Evolutionary conservation across 2,888 invertebrate genomes (phyloP), one percentile per base, ranked within the genome.

Genomic region (Aphidoletes aphidimyza): DNA sequence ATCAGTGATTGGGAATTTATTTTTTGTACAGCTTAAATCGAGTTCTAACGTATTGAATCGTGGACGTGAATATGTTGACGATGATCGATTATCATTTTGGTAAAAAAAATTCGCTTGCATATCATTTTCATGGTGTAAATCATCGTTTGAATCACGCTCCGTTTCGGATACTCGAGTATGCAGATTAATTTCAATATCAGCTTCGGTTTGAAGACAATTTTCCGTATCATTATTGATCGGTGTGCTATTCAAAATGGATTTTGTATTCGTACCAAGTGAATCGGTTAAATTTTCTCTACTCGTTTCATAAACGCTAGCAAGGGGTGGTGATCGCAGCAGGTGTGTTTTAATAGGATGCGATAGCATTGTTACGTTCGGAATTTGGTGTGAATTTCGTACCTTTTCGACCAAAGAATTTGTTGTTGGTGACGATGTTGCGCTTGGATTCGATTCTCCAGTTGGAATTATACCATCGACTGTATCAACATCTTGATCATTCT

Each of bases 1-100:
- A 87, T 90, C 89, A 85, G 89, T 91, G 86, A 92, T 92, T 86
- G 92, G 92, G 89, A 92, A 92, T 88, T 92, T 92, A 88, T 92
- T 92, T 86, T 92, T 91, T 86, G 91, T 91, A 88, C 91, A 92
- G 86, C 92, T 91, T 86, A 92, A 89, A 87, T 91, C 91, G 86
- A 92, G 88, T 86, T 90, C 90, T 34, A 90, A 86, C 47, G 90
- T 90, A 86, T 89, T 88, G 86, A 89, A 90, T 30, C 90, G 89
- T 34, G 89, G 89, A 47, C 89, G 87, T 17, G 87, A 30, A 47
- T 47, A 36, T 9, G 34, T 54, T 83, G 34, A 22, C 34, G 17
- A 37, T 49, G 5, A 9, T 0, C 9, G 34, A 69, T 85, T 42
- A 19, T 83, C n/a, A 42, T 37, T 45, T 30, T 14, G 11, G 8